Percentiles rank a stretch among this genome's conserved stretches.
phyloP scores from a whole-genome alignment of 2,888 invertebrate species.

The Cephus pygmeus region DNA sequence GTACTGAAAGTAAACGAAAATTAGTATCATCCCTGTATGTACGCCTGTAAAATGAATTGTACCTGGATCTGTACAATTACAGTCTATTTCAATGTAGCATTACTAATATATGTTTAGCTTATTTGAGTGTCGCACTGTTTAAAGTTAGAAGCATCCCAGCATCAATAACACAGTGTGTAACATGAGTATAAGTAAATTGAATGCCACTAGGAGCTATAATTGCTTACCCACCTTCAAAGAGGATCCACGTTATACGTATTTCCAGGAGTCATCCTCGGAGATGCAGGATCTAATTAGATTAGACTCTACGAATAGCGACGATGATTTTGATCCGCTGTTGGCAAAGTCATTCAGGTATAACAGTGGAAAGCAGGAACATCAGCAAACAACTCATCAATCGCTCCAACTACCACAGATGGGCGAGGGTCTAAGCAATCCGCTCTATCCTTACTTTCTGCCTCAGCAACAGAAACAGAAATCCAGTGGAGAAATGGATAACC shows the following conservation, averaged over 20 bases:
- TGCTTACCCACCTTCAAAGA: not conserved
- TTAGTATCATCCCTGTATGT: not conserved
- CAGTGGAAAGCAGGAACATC: slow-evolving; percentile 57
- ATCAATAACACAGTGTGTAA: not conserved
- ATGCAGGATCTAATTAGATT: slow-evolving; percentile 74
- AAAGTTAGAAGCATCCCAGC: not conserved
- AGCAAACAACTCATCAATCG: slow-evolving; percentile 52
- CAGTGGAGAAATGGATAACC: slow-evolving; percentile 36
- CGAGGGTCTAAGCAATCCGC: slow-evolving; percentile 66
- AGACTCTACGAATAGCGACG: slow-evolving; percentile 74
- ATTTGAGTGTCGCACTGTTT: not conserved
- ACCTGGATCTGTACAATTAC: not conserved
- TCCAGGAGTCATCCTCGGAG: slow-evolving; percentile 48
- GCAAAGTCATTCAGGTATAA: slow-evolving; percentile 63
- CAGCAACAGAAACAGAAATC: slow-evolving; percentile 39
- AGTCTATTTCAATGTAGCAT: not conserved
- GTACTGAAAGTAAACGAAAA: not conserved
- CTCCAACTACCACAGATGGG: slow-evolving; percentile 56
- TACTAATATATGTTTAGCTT: not conserved
- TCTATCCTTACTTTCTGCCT: slow-evolving; percentile 69
- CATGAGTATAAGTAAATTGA: not conserved
- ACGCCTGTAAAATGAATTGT: not conserved
- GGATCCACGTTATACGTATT: not conserved
- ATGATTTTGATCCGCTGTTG: slow-evolving; percentile 77
- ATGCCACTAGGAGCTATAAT: not conserved